Base-by-base conservation (phyloP, 2,797 vertebrate genomes). In the Amblyraja radiata region DNA sequence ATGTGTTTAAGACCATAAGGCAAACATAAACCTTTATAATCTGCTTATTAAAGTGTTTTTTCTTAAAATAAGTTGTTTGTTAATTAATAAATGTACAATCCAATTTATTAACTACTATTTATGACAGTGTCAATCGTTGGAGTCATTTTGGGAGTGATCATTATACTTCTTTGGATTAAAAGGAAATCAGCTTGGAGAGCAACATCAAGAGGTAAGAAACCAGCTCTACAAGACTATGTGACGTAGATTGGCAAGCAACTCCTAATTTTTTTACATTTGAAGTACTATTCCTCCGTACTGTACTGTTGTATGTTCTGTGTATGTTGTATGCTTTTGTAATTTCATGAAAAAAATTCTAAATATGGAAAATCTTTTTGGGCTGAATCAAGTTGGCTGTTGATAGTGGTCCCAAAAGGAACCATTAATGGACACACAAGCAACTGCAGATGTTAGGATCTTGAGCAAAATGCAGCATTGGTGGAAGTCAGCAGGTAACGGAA, bases 71-170 rank as follows among this genome's bases (percentile, higher is more conserved):
- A 84, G n/a, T 88, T 65, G 28, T 68, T 68, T 88, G 61, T 68
- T 21, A 68, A 88, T 68, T 68, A n/a, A 88, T 21, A 68, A 88
- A 68, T 88, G 14, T 65, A 16, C n/a, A 88, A 32, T 88, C 18
- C 68, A 32, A 68, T 88, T 68, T 6, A 68, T 88, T 21, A 65
- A 3, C 65, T 68, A 32, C 32, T 88, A n/a, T 86, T 63, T 88
- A 68, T 88, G 68, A 88, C 18, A 88, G 84, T 68, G 21, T 68
- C 63, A 88, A 65, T 88, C 63, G 4, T 88, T 68, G 84, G 84
- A 68, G 6, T n/a, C 61, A 68, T 88, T 65, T 88, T 68, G 32
- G 84, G 84, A 88, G 61, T 68, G n/a, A 88, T 68, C 65, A 78
- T 36, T 32, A 88, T 88, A 36, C n/a, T 88, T 32, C 28, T 63